phyloP scores from a whole-genome alignment of 2,113 vertebrate genomes.

The Brevimyrus niger region DNA sequence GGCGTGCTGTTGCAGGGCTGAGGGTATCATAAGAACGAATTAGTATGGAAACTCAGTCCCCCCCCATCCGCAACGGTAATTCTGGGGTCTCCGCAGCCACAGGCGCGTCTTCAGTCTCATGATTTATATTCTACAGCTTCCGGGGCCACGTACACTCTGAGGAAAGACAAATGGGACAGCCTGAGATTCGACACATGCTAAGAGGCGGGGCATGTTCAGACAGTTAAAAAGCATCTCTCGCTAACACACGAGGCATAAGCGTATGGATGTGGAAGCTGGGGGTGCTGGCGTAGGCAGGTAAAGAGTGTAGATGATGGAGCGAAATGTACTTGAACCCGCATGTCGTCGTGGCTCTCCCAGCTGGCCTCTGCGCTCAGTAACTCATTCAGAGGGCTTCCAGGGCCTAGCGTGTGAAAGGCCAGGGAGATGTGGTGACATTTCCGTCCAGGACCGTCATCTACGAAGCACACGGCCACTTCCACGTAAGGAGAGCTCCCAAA shows the following conservation, averaged over 20 bases:
- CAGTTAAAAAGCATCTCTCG: not conserved
- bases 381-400: not conserved
- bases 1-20: not conserved
- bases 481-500: not conserved
- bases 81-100: not conserved
- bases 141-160: not conserved
- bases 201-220: not conserved
- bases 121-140: not conserved
- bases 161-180: not conserved
- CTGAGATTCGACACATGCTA: not conserved
- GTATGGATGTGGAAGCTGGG: not conserved
- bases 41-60: not conserved
- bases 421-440: not conserved
- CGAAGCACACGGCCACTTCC: not conserved
- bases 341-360: not conserved
- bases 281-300: not conserved
- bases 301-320: not conserved
- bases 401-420: not conserved
- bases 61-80: not conserved
- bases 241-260: not conserved
- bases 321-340: not conserved
- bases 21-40: not conserved
- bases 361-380: not conserved
- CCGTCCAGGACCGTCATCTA: not conserved
- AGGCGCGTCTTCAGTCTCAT: not conserved